Evolutionary conservation across 2,113 vertebrate species (phyloP).

Genomic region (Illadopsis cleaveri): DNA sequence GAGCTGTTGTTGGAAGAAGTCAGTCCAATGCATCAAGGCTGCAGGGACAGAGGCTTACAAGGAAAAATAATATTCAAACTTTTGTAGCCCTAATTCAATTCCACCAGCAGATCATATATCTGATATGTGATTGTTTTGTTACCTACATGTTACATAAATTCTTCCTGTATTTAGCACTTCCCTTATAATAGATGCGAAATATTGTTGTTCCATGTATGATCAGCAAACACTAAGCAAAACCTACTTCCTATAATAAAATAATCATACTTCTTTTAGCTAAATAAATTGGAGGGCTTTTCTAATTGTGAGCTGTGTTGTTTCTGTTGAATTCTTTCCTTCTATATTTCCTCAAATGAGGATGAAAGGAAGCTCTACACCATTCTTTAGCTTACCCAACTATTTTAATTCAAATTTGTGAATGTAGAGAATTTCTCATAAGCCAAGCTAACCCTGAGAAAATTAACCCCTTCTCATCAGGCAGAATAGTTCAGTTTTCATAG

Average conservation of each 20-base stretch:
- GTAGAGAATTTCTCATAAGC: neutral
- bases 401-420: neutral
- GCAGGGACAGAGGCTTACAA: neutral
- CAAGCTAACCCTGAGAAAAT: neutral
- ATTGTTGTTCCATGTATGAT: neutral
- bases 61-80: neutral
- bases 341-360: neutral
- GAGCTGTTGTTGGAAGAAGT: neutral
- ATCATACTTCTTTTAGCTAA: neutral
- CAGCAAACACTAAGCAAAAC: neutral
- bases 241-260: neutral
- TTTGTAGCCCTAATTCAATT: neutral
- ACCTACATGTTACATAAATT: neutral
- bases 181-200: neutral
- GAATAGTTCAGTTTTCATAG: neutral
- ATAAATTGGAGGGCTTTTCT: neutral
- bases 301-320: neutral
- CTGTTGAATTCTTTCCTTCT: neutral
- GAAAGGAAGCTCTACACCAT: neutral
- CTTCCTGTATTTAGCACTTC: neutral
- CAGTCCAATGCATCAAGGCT: neutral
- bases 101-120: neutral
- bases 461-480: neutral
- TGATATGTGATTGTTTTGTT: neutral
- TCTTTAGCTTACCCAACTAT: neutral